phyloP scores from a whole-genome alignment of 2,888 invertebrate species.

The Chouioia cunea region DNA sequence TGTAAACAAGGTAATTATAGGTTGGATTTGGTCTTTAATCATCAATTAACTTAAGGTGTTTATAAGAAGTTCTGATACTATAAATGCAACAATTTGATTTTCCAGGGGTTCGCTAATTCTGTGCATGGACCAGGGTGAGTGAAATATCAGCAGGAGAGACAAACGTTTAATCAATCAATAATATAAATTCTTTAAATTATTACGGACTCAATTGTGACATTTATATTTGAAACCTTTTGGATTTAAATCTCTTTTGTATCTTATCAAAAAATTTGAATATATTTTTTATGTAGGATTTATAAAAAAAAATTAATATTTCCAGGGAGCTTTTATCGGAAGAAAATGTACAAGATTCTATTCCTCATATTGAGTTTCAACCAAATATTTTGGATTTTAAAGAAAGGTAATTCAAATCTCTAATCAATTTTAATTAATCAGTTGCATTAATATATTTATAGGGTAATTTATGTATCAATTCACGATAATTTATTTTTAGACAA shows the following conservation, averaged over 20 bases:
- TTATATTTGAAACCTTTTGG: no score
- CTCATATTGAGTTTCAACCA: constrained; percentile 75
- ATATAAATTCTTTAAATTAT: no score
- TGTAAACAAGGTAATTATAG: constrained; percentile 70
- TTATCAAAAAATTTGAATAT: background rate
- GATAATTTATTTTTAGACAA: constrained; percentile 71
- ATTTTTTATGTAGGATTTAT: constrained; percentile 6
- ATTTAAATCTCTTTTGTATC: no score
- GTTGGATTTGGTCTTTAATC: background rate
- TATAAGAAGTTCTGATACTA: constrained; percentile 17
- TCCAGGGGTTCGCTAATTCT: constrained; percentile 63
- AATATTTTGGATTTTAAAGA: constrained; percentile 78
- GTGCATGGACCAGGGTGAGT: constrained; percentile 64
- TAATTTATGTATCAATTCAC: constrained; percentile 16
- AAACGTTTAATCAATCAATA: no score
- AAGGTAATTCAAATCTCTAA: constrained; percentile 70
- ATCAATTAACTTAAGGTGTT: constrained; percentile 15
- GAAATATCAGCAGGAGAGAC: constrained; percentile 47
- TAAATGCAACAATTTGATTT: constrained; percentile 38
- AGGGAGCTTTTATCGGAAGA: constrained; percentile 59
- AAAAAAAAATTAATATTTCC: constrained; percentile 38
- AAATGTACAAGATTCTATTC: constrained; percentile 64
- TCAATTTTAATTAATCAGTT: constrained; percentile 11
- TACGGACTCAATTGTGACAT: no score
- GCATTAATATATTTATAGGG: constrained; percentile 12